Evolutionary conservation across 2,113 vertebrate species (phyloP).

Genomic region (Amblyopsis rosae): DNA sequence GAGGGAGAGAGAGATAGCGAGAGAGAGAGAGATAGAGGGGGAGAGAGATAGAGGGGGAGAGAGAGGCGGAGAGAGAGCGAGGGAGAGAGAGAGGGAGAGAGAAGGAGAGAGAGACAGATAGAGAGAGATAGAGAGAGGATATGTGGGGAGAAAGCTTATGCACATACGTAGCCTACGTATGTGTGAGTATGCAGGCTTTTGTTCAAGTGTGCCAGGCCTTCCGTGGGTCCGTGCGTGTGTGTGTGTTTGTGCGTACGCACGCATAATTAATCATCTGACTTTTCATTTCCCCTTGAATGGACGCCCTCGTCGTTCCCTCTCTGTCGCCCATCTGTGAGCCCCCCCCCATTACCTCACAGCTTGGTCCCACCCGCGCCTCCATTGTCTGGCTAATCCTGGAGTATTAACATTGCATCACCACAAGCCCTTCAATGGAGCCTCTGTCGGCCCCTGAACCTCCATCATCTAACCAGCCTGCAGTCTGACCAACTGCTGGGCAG

Average conservation of each 20-base stretch:
- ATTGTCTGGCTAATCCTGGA: constrained; percentile 67
- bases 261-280: constrained; percentile 6
- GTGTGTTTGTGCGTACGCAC: background rate
- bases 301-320: background rate
- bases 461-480: constrained; percentile 43
- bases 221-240: background rate
- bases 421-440: constrained; percentile 31
- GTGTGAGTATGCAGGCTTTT: background rate
- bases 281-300: background rate
- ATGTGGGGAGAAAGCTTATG: background rate
- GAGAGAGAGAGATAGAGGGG: constrained; percentile 8
- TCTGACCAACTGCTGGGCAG: constrained; percentile 45
- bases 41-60: background rate
- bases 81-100: background rate
- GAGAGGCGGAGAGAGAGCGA: constrained; percentile 4
- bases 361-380: constrained; percentile 51
- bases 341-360: constrained; percentile 43
- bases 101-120: too few species aligned
- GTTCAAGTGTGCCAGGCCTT: background rate
- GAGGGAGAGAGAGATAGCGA: constrained; percentile 4
- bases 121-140: constrained; percentile 14
- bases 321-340: constrained; percentile 56
- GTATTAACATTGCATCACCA: constrained; percentile 53
- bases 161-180: background rate
- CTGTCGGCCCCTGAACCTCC: constrained; percentile 45